These are phyloP conservation scores for Nomada fabriciana DNA, from an alignment of 2,888 invertebrate genomes.

Conservation along the genomic window DNA sequence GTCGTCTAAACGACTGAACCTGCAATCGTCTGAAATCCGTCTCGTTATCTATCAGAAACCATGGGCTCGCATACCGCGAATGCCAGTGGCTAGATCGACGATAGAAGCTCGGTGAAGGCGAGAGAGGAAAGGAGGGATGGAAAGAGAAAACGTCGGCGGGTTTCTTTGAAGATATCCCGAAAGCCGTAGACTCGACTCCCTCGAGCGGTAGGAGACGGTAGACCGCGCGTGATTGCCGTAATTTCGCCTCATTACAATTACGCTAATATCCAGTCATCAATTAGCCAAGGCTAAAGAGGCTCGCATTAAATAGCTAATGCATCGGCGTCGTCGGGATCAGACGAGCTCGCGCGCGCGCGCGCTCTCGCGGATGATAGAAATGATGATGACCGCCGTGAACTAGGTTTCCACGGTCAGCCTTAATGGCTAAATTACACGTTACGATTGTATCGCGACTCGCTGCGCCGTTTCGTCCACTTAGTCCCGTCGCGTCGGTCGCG, in stretches of 20 bases:
- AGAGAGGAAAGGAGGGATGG: neutral
- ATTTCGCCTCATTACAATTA: conserved; percentile 83
- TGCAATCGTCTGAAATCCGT: neutral
- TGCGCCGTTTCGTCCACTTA: conserved; percentile 43
- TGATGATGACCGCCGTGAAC: conserved; percentile 68
- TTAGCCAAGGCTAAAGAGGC: conserved; percentile 81
- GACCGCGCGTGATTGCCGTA: conserved; percentile 80
- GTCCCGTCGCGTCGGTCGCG: conserved; percentile 11
- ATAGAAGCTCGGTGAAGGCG: neutral
- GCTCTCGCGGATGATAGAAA: conserved; percentile 61
- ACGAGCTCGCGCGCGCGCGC: conserved; percentile 21
- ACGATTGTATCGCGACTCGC: conserved; percentile 52
- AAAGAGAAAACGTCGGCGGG: conserved; percentile 40
- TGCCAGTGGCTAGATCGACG: conserved; percentile 27
- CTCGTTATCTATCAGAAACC: conserved; percentile 43
- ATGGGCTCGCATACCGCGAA: conserved; percentile 32
- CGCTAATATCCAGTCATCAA: conserved; percentile 82
- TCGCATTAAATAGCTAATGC: conserved; percentile 82
- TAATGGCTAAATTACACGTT: conserved; percentile 69
- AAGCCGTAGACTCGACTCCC: conserved; percentile 59
- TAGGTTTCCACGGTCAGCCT: conserved; percentile 67
- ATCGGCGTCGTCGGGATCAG: conserved; percentile 74
- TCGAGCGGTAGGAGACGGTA: conserved; percentile 69
- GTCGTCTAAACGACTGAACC: neutral
- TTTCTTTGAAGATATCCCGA: conserved; percentile 70